Percentiles rank a stretch among this genome's conserved stretches.
Evolutionary conservation across 1,140 invertebrate genomes (phyloP).

Genomic region (Zaprionus africanus): DNA sequence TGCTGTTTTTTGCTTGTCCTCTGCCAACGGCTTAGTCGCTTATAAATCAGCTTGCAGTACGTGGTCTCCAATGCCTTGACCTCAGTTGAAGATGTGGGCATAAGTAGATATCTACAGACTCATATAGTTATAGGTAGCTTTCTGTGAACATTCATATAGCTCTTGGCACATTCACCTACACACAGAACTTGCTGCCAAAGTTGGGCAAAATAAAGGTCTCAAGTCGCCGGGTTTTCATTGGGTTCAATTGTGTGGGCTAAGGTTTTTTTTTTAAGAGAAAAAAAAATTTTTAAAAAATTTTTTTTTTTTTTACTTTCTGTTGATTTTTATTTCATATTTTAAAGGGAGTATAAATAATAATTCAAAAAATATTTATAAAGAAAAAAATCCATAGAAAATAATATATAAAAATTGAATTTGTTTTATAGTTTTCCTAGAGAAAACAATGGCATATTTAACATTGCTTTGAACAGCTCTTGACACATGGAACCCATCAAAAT

Average conservation of each 20-base stretch:
- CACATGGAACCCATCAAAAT: not conserved
- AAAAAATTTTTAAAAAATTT: too few species aligned
- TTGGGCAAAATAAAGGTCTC: conserved; percentile 3
- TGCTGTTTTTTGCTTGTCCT: conserved; percentile 9
- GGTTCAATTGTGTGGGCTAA: not conserved
- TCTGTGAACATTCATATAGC: not conserved
- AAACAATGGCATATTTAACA: too few species aligned
- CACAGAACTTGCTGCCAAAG: conserved; percentile 13
- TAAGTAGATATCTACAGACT: not conserved
- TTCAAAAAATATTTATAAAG: not conserved
- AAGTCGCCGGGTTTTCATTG: not conserved
- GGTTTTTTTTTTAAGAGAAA: too few species aligned
- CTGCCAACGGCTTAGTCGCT: not conserved
- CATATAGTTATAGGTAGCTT: not conserved
- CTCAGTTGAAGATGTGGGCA: conserved; percentile 14
- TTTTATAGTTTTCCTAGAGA: too few species aligned
- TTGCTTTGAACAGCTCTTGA: too few species aligned
- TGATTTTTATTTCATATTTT: too few species aligned
- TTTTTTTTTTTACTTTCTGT: too few species aligned
- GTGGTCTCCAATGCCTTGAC: conserved; percentile 43
- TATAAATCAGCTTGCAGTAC: conserved; percentile 38
- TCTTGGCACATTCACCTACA: conserved; percentile 13
- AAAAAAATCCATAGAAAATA: not conserved
- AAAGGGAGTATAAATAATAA: too few species aligned
- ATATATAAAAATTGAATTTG: too few species aligned